A percentile compares a stretch with the other conserved stretches of the same genome.
Conservation (phyloP, 2,797 vertebrate species). For the Diceros bicornis region DNA sequence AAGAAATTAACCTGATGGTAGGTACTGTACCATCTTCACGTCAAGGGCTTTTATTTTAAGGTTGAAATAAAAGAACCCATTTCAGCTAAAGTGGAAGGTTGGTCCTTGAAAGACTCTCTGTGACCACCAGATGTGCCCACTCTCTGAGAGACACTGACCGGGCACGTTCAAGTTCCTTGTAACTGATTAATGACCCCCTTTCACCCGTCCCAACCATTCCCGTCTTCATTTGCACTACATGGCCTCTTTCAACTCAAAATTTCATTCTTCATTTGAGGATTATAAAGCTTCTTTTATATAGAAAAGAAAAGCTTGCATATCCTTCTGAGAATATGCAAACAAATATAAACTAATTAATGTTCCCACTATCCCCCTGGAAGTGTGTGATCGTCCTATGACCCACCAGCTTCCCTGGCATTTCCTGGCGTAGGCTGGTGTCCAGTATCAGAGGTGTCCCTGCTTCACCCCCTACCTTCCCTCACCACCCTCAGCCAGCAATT, state of each 20-base stretch:
- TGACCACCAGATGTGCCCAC: conserved; percentile 32
- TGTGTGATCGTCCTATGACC: conserved; percentile 50
- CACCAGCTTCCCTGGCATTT: conserved; percentile 46
- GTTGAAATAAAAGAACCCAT: conserved; percentile 61
- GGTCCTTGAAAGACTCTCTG: conserved; percentile 49
- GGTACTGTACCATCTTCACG: neutral
- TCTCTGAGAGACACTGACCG: conserved; percentile 54
- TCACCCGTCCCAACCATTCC: conserved; percentile 65
- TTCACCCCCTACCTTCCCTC: neutral
- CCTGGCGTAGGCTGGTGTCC: neutral
- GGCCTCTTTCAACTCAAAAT: conserved; percentile 77
- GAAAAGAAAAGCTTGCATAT: too few species aligned
- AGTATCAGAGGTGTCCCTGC: neutral
- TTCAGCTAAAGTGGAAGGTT: conserved; percentile 58
- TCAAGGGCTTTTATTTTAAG: conserved; percentile 66
- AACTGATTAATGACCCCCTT: conserved; percentile 77
- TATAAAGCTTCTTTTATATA: conserved; percentile 77
- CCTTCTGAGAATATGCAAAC: conserved; percentile 73
- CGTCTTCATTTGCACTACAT: conserved; percentile 70
- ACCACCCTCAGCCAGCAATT: neutral
- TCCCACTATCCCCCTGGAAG: conserved; percentile 51
- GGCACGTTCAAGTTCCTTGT: conserved; percentile 36
- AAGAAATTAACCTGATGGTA: conserved; percentile 72
- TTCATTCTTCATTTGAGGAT: conserved; percentile 78
- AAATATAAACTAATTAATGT: conserved; percentile 83